Evolutionary conservation across 2,113 vertebrate species (phyloP), one percentile per base, ranked within the genome.

Genomic region (Dicentrarchus labrax): DNA sequence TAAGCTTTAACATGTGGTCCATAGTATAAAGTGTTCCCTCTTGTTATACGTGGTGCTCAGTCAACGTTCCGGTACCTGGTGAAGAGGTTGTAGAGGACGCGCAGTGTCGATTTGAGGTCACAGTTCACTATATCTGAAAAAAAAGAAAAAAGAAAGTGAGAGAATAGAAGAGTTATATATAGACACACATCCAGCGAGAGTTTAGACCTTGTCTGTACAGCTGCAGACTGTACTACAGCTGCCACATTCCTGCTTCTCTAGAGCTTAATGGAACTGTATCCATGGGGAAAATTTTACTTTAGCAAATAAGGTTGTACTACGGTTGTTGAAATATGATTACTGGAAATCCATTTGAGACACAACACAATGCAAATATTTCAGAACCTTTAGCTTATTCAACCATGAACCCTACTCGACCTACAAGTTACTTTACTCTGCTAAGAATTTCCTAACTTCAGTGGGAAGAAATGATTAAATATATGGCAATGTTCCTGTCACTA

Each of bases 41-140:
- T 30, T 43, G 48, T 54, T 36, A 13, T 17, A 0, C 4, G 8
- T 21, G 38, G 2, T 8, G 70, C 24, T 96, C 86, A 96, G 67
- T 99, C 98, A 81, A 99, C 95, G 0, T 97, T 97, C 86, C 97
- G 96, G 96, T 99, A 99, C 83, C 96, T 97, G 92, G 97, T 98
- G 93, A 99, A 99, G 85, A 99, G 96, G 91, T 99, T 99, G 95
- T 99, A 99, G 22, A 99, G 95, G 64, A 99, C 98, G 65, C 98
- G 96, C 81, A 99, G 95, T 0, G 98, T 99, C 6, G 98, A 99
- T 84, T 99, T 99, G 82, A 99, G 95, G 93, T 99, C 98, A 86
- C 97, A 98, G 94, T 99, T 99, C 90, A 99, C 98, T 1, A 99
- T 99, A 92, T 99, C 98, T 99, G 94, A 39, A n/a, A 47, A 17